These are phyloP conservation scores for Drosophila biarmipes DNA, from an alignment of 1,140 invertebrate species.

Conservation along the genomic window DNA sequence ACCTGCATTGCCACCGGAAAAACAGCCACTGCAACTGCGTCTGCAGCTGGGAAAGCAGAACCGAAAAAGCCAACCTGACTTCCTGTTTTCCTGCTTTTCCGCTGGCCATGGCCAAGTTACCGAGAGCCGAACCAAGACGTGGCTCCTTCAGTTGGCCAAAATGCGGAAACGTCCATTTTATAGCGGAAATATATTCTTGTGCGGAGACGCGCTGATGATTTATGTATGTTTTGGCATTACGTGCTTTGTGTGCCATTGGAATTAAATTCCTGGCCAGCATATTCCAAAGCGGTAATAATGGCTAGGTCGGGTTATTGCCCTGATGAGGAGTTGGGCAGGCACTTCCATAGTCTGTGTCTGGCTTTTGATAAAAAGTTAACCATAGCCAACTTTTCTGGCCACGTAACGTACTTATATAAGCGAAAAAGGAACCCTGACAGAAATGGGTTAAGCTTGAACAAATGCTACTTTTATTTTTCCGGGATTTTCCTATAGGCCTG, in stretches of 20 bases:
- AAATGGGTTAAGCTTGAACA: conserved; percentile 76
- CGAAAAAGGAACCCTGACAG: conserved; percentile 35
- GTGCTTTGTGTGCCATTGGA: conserved; percentile 63
- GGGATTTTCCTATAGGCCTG: conserved; percentile 10
- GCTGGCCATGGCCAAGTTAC: conserved; percentile 3
- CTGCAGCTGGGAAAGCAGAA: conserved; percentile 27
- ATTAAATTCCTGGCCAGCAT: conserved; percentile 60
- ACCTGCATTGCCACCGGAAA: conserved; percentile 68
- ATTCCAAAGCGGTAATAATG: neutral
- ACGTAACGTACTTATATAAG: conserved; percentile 16
- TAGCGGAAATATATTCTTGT: conserved; percentile 83
- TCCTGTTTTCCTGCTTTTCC: conserved; percentile 64
- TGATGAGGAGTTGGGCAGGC: neutral
- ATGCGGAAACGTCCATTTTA: conserved; percentile 80
- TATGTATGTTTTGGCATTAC: conserved; percentile 80
- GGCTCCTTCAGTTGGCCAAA: conserved; percentile 52
- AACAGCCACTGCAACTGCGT: conserved; percentile 17
- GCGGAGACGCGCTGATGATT: conserved; percentile 77
- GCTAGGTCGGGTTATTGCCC: conserved; percentile 5
- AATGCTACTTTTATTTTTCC: conserved; percentile 73
- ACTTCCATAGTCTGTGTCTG: conserved; percentile 16
- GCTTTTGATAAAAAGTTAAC: conserved; percentile 41
- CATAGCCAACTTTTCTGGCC: conserved; percentile 25
- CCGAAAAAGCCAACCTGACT: conserved; percentile 59
- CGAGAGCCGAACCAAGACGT: conserved; percentile 18